Base-by-base conservation (phyloP, 2,888 invertebrate species). In the Lissocephala sabroskyi region DNA sequence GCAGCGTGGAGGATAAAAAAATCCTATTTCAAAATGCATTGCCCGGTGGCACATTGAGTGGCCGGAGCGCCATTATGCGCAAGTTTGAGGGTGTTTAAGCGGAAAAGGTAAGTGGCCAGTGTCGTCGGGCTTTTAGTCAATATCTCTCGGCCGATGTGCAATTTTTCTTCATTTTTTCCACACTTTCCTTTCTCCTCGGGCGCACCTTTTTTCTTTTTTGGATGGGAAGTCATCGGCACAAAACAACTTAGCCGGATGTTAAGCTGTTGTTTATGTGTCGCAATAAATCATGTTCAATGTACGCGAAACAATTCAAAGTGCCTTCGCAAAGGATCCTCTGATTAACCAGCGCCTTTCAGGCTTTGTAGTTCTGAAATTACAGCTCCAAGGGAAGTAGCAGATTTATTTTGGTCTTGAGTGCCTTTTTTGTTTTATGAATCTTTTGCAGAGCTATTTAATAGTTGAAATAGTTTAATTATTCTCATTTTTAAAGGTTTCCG, bases 261-360 rank as follows among this genome's bases (percentile, higher is more conserved):
- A 75, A 71, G 65, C 75, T 76, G 59, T 77, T 71, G 79, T 79
- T 74, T 64, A 76, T 74, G 76, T 71, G 76, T 74, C 71, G 62
- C 56, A 71, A 74, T 76, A 76, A 79, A 76, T 76, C 76, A 76
- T 73, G 73, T 75, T 71, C 73, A 71, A 58, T 78, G 76, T 59
- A 71, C 67, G 71, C 56, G 75, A 77, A 74, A 71, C 77, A 70
- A 70, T 68, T 76, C 46, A 57, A 10, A 11, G 3, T 11, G 11
- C 16, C 19, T 19, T 48, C 49, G 41, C 59, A 76, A 70, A 68
- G 73, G 62, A n/a, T n/a, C n/a, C n/a, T n/a, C n/a, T n/a, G n/a
- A n/a, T n/a, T n/a, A n/a, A n/a, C n/a, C n/a, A n/a, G n/a, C n/a
- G n/a, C n/a, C n/a, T n/a, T n/a, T n/a, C n/a, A n/a, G n/a, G n/a